Conservation (phyloP, 2,113 vertebrate genomes). For the Tetrao urogallus region DNA sequence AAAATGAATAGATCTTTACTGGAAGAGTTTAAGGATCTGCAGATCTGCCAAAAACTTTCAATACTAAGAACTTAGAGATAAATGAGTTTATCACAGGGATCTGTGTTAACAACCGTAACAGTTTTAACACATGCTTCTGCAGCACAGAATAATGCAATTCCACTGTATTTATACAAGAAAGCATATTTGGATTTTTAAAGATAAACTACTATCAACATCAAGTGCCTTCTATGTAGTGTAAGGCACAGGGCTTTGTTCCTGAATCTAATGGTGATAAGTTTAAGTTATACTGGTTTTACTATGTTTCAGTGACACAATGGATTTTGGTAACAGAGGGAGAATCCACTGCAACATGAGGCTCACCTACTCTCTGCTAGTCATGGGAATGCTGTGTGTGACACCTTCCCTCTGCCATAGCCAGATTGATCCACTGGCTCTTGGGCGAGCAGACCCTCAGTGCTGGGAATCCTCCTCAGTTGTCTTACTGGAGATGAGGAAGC, state of each 20-base stretch:
- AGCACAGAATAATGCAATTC: neutral
- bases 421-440: constrained; percentile 84
- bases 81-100: neutral
- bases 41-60: neutral
- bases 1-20: neutral
- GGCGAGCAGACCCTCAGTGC: constrained; percentile 86
- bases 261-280: neutral
- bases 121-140: neutral
- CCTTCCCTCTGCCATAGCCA: constrained; percentile 79
- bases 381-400: constrained; percentile 76
- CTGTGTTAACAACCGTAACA: neutral
- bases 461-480: constrained; percentile 91
- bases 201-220: neutral
- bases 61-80: neutral
- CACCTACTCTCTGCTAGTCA: constrained; percentile 75
- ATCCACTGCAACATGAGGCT: constrained; percentile 68
- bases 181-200: neutral
- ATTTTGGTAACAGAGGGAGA: constrained; percentile 66
- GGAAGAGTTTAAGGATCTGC: neutral
- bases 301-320: constrained; percentile 74
- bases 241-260: neutral
- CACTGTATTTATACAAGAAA: neutral
- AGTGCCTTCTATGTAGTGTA: neutral
- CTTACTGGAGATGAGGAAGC: constrained; percentile 90
- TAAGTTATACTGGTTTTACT: constrained; percentile 42